phyloP scores from a whole-genome alignment of 1,140 invertebrate genomes.

The Whitmania pigra region DNA sequence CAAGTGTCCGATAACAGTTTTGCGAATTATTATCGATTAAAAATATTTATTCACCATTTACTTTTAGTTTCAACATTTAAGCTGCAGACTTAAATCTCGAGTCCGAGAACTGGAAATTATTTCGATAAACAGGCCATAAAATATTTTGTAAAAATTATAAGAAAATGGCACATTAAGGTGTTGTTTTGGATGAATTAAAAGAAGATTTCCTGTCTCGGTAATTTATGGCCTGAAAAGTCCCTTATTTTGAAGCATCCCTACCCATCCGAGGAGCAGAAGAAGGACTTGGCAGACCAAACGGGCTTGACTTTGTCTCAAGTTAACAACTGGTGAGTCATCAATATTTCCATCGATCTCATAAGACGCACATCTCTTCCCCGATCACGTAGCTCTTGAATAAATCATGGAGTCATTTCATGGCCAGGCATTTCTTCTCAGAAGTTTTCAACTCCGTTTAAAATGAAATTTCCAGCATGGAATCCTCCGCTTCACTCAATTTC shows the following conservation, averaged over 20 bases:
- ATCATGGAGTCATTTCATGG: too few relatives aligned
- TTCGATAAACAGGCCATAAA: neutral
- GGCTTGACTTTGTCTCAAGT: constrained; percentile 99
- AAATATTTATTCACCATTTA: neutral
- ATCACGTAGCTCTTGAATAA: too few relatives aligned
- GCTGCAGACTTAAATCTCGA: neutral
- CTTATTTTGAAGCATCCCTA: constrained; percentile 77
- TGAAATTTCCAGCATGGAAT: too few relatives aligned
- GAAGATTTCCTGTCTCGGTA: neutral
- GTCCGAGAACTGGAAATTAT: constrained; percentile 2
- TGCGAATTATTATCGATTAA: neutral
- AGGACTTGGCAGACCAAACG: constrained; percentile 97
- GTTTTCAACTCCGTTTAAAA: too few relatives aligned
- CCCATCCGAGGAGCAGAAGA: constrained; percentile 99
- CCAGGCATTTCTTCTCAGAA: too few relatives aligned
- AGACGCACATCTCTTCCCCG: too few relatives aligned
- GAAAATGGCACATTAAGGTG: neutral
- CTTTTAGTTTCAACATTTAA: neutral
- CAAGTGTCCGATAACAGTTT: constrained; percentile 45
- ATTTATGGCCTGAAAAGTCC: neutral
- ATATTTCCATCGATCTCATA: too few relatives aligned
- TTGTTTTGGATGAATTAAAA: constrained; percentile 2
- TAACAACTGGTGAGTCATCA: constrained; percentile 89
- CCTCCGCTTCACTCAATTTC: too few relatives aligned
- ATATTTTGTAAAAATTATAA: neutral